Base-by-base conservation (phyloP, 1,140 invertebrate genomes). In the Papilio aristodemus region DNA sequence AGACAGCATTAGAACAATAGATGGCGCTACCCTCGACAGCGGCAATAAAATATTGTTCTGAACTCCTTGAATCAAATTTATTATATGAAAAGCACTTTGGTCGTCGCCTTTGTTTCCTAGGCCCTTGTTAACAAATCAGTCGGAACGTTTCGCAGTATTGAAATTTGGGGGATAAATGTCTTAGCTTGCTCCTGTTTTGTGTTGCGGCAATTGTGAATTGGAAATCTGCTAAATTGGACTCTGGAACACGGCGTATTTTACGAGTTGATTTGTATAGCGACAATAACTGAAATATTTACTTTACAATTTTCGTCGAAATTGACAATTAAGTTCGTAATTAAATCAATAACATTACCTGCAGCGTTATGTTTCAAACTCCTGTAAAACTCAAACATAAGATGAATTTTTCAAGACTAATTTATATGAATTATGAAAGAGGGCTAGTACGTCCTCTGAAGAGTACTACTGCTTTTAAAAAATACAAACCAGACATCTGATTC, bases 101-200 rank as follows among this genome's bases (percentile, higher is more conserved):
- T 69, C 46, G 64, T 50, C 58, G 27, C 64, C 76, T 74, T 75
- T 81, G 78, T 77, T 80, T 78, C 37, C 63, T 70, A 68, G 67
- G 37, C 60, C 46, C 67, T 63, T 71, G 68, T 70, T 67, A 70
- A 58, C 58, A 71, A 73, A 74, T 71, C 72, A 72, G 72, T 69
- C 25, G 36, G 50, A 72, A 77, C 75, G 69, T 71, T 74, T 70
- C 63, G 41, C n/a, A 39, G 46, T 39, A 64, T 58, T 62, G 59
- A 64, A 66, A 54, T 46, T 63, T 72, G 14, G 62, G 60, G 59
- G 41, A 69, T 69, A 60, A 72, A 64, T 64, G 60, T 64, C 60
- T 64, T 25, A 22, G 38, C 38, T 63, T n/a, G 38, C 19, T 43
- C 11, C 25, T 27, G 27, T 19, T 62, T 63, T 63, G 60, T 63